Conservation (phyloP, 2,797 vertebrate genomes). For the Scomberomorus guttatus region DNA sequence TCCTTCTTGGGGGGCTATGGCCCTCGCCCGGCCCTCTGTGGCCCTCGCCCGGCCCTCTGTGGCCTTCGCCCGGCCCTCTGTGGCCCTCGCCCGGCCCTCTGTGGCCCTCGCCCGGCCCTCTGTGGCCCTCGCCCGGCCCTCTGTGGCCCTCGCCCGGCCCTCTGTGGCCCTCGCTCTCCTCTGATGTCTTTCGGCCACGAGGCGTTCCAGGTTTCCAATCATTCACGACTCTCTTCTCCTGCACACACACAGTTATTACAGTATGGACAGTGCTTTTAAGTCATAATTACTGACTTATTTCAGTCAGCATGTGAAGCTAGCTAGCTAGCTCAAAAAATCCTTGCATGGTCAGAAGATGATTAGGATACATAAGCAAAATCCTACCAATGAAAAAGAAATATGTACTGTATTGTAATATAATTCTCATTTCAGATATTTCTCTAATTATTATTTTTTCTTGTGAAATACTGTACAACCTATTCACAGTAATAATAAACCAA, state of each 20-base stretch:
- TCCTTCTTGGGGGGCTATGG: constrained; percentile 72
- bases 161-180: constrained; percentile 69
- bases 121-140: constrained; percentile 58
- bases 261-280: neutral
- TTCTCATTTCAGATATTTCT: no score
- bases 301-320: neutral
- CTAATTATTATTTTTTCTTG: neutral
- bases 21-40: constrained; percentile 53
- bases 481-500: neutral
- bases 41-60: constrained; percentile 50
- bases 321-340: no score
- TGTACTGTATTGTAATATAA: no score
- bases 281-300: neutral
- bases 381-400: no score
- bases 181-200: constrained; percentile 65
- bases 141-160: neutral
- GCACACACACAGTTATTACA: neutral
- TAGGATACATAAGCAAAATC: no score
- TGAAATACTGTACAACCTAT: neutral
- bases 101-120: neutral
- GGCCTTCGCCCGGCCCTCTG: constrained; percentile 17
- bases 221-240: constrained; percentile 89
- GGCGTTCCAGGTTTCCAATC: constrained; percentile 78
- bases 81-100: constrained; percentile 50
- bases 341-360: no score